These are phyloP conservation scores for Nothoprocta pentlandii DNA, from an alignment of 2,113 vertebrate species.

Conservation along the genomic window DNA sequence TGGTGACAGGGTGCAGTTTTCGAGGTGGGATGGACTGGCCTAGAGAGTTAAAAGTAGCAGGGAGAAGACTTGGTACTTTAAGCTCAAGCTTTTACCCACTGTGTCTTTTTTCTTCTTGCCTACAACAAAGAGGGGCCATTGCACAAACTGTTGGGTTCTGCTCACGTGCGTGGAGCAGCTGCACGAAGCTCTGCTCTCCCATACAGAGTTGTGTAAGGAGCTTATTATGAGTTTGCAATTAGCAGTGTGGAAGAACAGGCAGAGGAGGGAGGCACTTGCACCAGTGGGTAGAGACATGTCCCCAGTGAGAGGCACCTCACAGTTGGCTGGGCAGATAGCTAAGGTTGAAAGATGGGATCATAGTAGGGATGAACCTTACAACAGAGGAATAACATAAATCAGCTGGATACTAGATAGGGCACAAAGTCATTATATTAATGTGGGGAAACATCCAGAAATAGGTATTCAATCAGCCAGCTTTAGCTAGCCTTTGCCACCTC, in stretches of 20 bases:
- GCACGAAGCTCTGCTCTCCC: not conserved
- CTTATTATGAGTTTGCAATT: conserved; percentile 31
- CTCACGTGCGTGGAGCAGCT: not conserved
- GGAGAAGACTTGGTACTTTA: not conserved
- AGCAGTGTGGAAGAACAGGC: conserved; percentile 9
- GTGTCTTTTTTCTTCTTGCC: not conserved
- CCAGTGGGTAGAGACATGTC: not conserved
- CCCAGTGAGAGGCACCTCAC: not conserved
- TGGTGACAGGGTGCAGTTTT: not conserved
- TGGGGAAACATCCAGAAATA: not conserved
- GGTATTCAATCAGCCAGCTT: not conserved
- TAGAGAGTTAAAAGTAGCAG: not conserved
- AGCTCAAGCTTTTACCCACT: not conserved
- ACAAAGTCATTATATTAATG: not conserved
- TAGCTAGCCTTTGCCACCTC: not conserved
- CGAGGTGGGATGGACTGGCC: not conserved
- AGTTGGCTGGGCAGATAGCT: not conserved
- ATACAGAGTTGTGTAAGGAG: conserved; percentile 3
- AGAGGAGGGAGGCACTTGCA: not conserved
- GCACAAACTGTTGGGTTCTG: conserved; percentile 32
- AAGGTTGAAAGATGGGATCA: not conserved
- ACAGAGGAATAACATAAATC: not conserved
- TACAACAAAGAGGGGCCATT: not conserved
- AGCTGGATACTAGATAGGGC: not conserved
- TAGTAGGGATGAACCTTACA: not conserved